Conservation (phyloP, 2,888 invertebrate species). For the Caenorhabditis virilis region DNA sequence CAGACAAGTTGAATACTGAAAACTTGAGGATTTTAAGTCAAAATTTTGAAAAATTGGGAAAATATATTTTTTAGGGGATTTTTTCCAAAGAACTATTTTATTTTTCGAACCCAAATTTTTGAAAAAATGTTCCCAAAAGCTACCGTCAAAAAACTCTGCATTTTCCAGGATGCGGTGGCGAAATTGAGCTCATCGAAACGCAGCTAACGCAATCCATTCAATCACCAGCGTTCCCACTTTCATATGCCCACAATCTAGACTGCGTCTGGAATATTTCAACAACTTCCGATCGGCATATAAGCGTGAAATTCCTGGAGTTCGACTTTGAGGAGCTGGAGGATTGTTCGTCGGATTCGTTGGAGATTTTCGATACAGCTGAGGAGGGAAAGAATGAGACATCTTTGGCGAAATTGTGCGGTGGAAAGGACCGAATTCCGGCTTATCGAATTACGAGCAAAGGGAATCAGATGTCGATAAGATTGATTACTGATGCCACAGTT, state of each 20-base stretch:
- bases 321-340: slow-evolving; percentile 4
- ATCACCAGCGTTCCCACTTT: slow-evolving; percentile 64
- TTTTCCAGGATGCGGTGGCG: slow-evolving; percentile 59
- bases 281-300: slow-evolving; percentile 45
- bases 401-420: slow-evolving; percentile 57
- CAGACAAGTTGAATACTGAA: no score
- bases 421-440: neutral
- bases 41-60: no score
- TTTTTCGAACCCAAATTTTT: no score
- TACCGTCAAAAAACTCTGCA: neutral
- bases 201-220: slow-evolving; percentile 17
- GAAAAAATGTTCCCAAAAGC: neutral
- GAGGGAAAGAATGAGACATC: slow-evolving; percentile 15
- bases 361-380: slow-evolving; percentile 53
- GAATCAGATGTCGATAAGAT: neutral
- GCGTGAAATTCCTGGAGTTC: slow-evolving; percentile 10
- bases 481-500: neutral
- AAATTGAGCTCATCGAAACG: slow-evolving; percentile 43
- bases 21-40: no score
- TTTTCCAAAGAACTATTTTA: no score
- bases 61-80: no score
- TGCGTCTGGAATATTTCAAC: slow-evolving; percentile 67
- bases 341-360: slow-evolving; percentile 60
- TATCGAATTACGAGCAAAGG: neutral
- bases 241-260: slow-evolving; percentile 59